Evolutionary conservation across 92 coral and sea anemone species (phyloP).

Genomic region (Bergia puertoricense): DNA sequence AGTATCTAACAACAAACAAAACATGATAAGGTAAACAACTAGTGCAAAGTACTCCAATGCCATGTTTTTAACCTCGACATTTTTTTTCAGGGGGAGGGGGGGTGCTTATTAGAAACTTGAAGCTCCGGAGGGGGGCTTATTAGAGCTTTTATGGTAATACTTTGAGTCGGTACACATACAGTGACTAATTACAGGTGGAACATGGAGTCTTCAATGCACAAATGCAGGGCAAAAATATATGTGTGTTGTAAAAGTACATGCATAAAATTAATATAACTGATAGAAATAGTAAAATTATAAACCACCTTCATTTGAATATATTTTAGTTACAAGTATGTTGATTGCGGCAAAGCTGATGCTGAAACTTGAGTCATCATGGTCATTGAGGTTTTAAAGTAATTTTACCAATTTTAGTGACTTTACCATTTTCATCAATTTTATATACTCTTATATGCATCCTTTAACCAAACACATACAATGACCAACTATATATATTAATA

Average conservation of each 20-base stretch:
- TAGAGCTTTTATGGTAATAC: background rate
- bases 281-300: background rate
- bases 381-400: constrained; percentile 5
- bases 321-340: constrained; percentile 3
- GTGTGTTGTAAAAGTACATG: background rate
- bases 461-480: too few relatives aligned
- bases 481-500: too few relatives aligned
- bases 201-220: constrained; percentile 3
- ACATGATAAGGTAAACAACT: too few relatives aligned
- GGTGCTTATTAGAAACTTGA: too few relatives aligned
- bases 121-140: too few relatives aligned
- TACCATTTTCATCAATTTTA: constrained; percentile 3
- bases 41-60: too few relatives aligned
- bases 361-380: too few relatives aligned
- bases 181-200: background rate
- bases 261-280: constrained; percentile 5
- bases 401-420: background rate
- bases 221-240: background rate
- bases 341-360: background rate
- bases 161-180: background rate
- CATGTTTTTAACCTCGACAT: too few relatives aligned
- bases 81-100: too few relatives aligned
- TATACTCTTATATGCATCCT: too few relatives aligned
- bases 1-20: too few relatives aligned
- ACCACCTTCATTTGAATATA: background rate